Conservation (phyloP, 2,888 invertebrate genomes). For the Athalia rosae region DNA sequence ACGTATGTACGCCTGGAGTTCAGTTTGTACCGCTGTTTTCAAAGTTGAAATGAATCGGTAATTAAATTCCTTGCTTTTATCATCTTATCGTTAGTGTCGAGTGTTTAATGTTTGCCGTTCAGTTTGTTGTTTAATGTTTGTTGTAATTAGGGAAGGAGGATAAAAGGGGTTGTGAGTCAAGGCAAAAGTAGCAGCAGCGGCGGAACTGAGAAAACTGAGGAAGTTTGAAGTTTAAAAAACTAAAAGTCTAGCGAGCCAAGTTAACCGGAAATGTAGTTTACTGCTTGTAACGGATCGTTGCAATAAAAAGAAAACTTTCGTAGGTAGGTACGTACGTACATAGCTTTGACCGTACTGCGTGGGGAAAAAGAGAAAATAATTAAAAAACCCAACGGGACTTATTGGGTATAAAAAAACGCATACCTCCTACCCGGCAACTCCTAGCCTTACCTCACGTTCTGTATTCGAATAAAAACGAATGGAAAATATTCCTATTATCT, state of each 20-base stretch:
- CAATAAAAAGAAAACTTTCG: slow-evolving; percentile 36
- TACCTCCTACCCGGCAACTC: not conserved
- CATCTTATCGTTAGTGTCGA: slow-evolving; percentile 1
- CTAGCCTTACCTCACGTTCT: no score
- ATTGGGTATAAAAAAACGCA: no score
- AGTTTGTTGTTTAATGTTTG: slow-evolving; percentile 9
- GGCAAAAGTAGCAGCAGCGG: not conserved
- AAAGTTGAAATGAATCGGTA: slow-evolving; percentile 13
- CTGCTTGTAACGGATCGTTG: slow-evolving; percentile 39
- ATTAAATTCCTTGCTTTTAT: slow-evolving; percentile 19
- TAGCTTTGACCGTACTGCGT: not conserved
- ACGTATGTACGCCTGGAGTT: not conserved
- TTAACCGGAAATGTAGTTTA: slow-evolving; percentile 40
- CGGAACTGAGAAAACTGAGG: not conserved
- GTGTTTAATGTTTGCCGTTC: slow-evolving; percentile 15
- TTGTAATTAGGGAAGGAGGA: slow-evolving; percentile 13
- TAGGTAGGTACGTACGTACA: not conserved
- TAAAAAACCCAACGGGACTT: no score
- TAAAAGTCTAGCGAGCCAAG: slow-evolving; percentile 34
- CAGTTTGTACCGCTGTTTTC: slow-evolving; percentile 7
- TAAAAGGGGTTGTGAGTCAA: not conserved
- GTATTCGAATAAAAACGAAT: slow-evolving; percentile 23
- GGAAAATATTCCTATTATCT: slow-evolving; percentile 24
- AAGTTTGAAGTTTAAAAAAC: slow-evolving; percentile 30
- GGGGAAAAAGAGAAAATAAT: not conserved